Conservation (phyloP, 1,140 invertebrate species). For the Bombus balteatus region DNA sequence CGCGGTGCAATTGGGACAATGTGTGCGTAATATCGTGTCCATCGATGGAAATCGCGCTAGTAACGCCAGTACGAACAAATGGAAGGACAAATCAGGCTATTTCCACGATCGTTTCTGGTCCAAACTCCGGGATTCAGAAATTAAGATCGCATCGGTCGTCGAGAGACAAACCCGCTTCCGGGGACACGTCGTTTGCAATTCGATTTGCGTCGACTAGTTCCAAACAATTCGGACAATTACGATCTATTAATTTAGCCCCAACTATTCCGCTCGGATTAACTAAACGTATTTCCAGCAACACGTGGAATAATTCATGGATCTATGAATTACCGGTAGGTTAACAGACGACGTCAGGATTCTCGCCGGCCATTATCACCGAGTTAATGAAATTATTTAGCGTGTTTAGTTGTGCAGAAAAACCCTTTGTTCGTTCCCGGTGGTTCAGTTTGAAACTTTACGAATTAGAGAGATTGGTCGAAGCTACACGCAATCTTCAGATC, state of each 20-base stretch:
- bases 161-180: background rate
- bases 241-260: conserved; percentile 30
- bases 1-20: background rate
- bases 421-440: fast-evolving
- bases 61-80: background rate
- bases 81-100: background rate
- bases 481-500: background rate
- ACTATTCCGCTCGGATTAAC: conserved; percentile 16
- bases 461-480: too few species aligned
- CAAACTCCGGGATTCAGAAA: background rate
- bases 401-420: background rate
- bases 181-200: background rate
- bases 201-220: background rate
- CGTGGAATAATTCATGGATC: conserved; percentile 44
- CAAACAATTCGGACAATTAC: conserved; percentile 27
- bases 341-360: background rate
- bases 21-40: background rate
- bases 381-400: background rate
- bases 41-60: background rate
- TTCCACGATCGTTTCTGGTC: background rate
- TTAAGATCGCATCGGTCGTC: background rate
- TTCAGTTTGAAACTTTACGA: background rate
- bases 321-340: conserved; percentile 40
- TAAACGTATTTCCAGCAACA: conserved; percentile 43
- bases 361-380: background rate